phyloP scores from a whole-genome alignment of 2,888 invertebrate genomes.

The Mesodorylaimus sp. region DNA sequence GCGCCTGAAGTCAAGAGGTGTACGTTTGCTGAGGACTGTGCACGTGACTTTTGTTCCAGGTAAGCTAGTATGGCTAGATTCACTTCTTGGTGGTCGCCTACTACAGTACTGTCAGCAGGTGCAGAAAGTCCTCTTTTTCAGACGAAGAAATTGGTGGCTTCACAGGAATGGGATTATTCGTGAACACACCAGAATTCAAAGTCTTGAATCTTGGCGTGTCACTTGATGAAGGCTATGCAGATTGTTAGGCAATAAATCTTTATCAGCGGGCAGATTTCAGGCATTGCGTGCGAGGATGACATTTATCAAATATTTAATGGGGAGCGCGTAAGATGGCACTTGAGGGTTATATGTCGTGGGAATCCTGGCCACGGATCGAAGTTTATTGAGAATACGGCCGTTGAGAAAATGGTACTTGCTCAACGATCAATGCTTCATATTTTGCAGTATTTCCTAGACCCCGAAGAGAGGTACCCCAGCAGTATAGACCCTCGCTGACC shows the following conservation, averaged over 20 bases:
- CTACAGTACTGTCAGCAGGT: too few relatives aligned
- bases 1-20: constrained; percentile 41
- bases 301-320: constrained; percentile 35
- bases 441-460: too few relatives aligned
- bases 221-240: constrained; percentile 60
- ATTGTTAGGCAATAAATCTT: too few relatives aligned
- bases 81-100: too few relatives aligned
- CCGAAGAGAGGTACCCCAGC: too few relatives aligned
- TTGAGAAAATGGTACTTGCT: constrained; percentile 45
- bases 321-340: constrained; percentile 61
- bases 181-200: constrained; percentile 51
- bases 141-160: constrained; percentile 74
- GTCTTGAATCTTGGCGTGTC: constrained; percentile 61
- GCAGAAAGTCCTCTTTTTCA: constrained; percentile 32
- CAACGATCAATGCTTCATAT: too few relatives aligned
- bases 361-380: constrained; percentile 70
- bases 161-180: constrained; percentile 60
- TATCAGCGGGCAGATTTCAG: constrained; percentile 21
- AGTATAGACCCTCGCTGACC: too few relatives aligned
- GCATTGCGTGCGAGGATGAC: constrained; percentile 29
- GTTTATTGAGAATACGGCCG: constrained; percentile 58
- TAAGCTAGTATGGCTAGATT: too few relatives aligned
- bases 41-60: constrained; percentile 54
- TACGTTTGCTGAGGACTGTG: constrained; percentile 43
- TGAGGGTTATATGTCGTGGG: constrained; percentile 57